These are phyloP conservation scores for Corapipo altera DNA, from an alignment of 2,113 vertebrate genomes.

Conservation along the genomic window DNA sequence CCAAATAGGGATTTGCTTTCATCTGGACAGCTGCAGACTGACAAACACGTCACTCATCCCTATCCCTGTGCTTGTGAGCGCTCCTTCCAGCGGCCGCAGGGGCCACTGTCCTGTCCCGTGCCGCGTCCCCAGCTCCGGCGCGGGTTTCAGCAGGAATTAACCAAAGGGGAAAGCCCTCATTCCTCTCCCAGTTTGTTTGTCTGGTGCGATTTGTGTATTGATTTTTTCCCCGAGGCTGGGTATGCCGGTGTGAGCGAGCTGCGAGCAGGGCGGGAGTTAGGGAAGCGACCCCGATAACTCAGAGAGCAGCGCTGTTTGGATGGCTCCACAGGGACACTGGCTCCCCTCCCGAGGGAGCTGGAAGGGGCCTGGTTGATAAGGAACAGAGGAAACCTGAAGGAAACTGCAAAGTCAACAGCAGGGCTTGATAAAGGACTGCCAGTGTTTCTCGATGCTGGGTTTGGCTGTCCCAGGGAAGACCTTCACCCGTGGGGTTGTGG, in stretches of 20 bases:
- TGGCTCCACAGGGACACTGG: background rate
- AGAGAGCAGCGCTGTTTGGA: accelerated
- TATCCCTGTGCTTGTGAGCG: accelerated
- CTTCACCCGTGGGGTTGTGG: accelerated
- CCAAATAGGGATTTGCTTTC: background rate
- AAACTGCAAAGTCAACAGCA: background rate
- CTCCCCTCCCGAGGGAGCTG: background rate
- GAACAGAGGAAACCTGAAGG: background rate
- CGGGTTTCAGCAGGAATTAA: accelerated
- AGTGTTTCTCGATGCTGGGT: background rate
- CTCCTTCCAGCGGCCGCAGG: background rate
- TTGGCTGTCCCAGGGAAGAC: background rate
- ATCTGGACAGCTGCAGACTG: background rate
- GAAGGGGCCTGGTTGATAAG: background rate
- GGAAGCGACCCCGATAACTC: accelerated
- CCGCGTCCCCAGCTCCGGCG: background rate
- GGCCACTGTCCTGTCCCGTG: accelerated
- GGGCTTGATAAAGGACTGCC: background rate
- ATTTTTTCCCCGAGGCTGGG: background rate
- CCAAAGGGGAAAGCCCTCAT: background rate
- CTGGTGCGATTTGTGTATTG: background rate
- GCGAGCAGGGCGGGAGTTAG: accelerated
- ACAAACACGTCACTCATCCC: background rate
- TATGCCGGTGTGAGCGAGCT: background rate
- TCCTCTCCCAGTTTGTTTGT: background rate